phyloP scores from a whole-genome alignment of 2,888 invertebrate species.

The Euphydryas editha region DNA sequence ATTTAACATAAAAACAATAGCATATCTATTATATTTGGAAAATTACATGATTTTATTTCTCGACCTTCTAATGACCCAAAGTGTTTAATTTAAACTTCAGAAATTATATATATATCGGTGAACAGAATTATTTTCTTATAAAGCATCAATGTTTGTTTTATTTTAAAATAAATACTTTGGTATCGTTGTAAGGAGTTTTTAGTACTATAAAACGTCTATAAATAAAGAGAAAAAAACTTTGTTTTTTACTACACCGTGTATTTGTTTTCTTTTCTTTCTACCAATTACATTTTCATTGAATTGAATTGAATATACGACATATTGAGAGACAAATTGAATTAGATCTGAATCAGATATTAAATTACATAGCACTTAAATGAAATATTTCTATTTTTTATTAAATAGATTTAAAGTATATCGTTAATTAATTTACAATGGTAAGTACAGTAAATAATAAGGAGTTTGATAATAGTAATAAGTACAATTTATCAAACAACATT shows the following conservation, averaged over 20 bases:
- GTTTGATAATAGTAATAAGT: too few relatives aligned
- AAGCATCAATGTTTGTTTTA: neutral
- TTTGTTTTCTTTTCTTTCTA: slow-evolving; percentile 14
- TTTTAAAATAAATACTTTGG: slow-evolving; percentile 33
- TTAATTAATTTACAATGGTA: too few relatives aligned
- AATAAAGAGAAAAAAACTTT: slow-evolving; percentile 29
- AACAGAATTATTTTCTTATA: too few relatives aligned
- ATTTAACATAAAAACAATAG: slow-evolving; percentile 33
- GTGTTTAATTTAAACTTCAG: slow-evolving; percentile 23
- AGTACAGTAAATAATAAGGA: too few relatives aligned
- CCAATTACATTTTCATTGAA: neutral
- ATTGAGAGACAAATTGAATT: too few relatives aligned
- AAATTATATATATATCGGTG: neutral
- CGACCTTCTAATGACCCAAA: slow-evolving; percentile 17
- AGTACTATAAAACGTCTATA: slow-evolving; percentile 27
- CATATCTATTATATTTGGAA: slow-evolving; percentile 40
- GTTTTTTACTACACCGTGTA: slow-evolving; percentile 26
- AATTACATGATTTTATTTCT: slow-evolving; percentile 21
- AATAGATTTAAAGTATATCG: too few relatives aligned
- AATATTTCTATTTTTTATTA: too few relatives aligned
- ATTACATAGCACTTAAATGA: too few relatives aligned
- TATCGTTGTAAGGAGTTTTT: slow-evolving; percentile 15
- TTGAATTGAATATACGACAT: neutral
- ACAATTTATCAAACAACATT: too few relatives aligned
- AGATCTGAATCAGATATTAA: too few relatives aligned